Base-by-base conservation (phyloP, 2,113 vertebrate genomes). In the Callipepla californica region DNA sequence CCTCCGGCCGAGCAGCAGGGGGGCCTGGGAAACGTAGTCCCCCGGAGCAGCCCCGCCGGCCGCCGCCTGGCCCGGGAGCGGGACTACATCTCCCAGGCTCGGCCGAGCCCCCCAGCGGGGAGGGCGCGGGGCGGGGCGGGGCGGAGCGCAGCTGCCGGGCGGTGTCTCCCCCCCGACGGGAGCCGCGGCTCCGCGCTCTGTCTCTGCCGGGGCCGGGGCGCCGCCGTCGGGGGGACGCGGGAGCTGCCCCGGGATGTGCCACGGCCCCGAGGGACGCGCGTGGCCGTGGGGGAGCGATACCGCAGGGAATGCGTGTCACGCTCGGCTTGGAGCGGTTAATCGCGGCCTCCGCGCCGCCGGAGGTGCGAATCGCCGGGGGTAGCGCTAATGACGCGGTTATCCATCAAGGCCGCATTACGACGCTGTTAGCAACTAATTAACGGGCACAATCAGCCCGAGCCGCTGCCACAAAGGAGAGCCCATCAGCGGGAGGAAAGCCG, bases 391-490 rank as follows among this genome's bases (percentile, higher is more conserved):
- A 98, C 96, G 92, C 51, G 93, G 96, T 94, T 96, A 98, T 98
- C 98, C 97, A 98, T 98, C 97, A 98, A 97, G 78, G 45, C 93
- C 87, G 38, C 93, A 96, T 98, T 97, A 98, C 95, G 93, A 94
- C 70, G 97, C 97, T 97, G 97, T 98, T 98, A 98, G 97, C 97
- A 97, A 98, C 97, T 98, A 97, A 98, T 98, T 98, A 98, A 97
- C 97, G 96, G 97, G 98, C 58, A 97, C 97, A 98, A 97, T 97
- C 96, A 90, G 92, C 92, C 89, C 86, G 84, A 88, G 89, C 95
- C 97, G 96, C 94, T 95, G 47, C 78, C 94, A 96, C 97, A 96
- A 97, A 98, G 91, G 92, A 73, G 80, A 91, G 89, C 36, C 70
- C 76, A 95, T 96, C 96, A 94, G 62, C 95, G 90, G 94, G 91